Conservation (phyloP, 2,888 invertebrate genomes). For the Tubulanus polymorphus region DNA sequence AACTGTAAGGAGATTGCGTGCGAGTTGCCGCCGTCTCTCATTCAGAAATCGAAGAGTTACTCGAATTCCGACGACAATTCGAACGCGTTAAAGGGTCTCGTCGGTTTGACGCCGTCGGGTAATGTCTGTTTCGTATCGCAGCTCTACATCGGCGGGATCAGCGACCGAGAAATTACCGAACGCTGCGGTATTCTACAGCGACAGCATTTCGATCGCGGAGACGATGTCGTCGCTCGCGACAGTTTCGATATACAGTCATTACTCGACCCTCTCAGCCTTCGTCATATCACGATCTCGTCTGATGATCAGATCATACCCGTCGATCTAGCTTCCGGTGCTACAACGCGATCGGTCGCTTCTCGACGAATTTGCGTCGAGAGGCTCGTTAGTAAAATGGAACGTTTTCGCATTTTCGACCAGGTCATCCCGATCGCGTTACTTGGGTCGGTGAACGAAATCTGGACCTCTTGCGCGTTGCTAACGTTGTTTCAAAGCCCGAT, state of each 20-base stretch:
- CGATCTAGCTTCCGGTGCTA: no score
- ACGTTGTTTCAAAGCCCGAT: slow-evolving; percentile 5
- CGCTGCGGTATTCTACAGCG: no score
- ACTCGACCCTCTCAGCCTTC: no score
- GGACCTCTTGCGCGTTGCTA: slow-evolving; percentile 11
- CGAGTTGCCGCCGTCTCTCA: slow-evolving; percentile 8
- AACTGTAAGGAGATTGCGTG: slow-evolving; percentile 17
- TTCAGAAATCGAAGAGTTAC: slow-evolving; percentile 7
- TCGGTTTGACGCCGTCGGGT: slow-evolving; percentile 16
- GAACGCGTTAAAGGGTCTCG: slow-evolving; percentile 11
- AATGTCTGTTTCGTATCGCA: slow-evolving; percentile 10
- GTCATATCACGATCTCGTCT: no score
- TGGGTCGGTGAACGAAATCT: slow-evolving; percentile 12
- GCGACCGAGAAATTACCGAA: slow-evolving; percentile 13
- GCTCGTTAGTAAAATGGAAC: slow-evolving; percentile 11
- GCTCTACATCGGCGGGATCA: slow-evolving; percentile 10
- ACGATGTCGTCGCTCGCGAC: no score
- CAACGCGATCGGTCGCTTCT: no score
- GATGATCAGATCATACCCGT: no score
- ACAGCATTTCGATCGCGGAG: no score
- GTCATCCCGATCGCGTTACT: slow-evolving; percentile 9
- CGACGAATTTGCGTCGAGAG: no score
- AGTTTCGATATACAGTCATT: no score
- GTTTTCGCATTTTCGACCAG: slow-evolving; percentile 12
- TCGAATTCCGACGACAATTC: slow-evolving; percentile 7